phyloP scores from a whole-genome alignment of 2,888 invertebrate species.

The Pteria penguin region DNA sequence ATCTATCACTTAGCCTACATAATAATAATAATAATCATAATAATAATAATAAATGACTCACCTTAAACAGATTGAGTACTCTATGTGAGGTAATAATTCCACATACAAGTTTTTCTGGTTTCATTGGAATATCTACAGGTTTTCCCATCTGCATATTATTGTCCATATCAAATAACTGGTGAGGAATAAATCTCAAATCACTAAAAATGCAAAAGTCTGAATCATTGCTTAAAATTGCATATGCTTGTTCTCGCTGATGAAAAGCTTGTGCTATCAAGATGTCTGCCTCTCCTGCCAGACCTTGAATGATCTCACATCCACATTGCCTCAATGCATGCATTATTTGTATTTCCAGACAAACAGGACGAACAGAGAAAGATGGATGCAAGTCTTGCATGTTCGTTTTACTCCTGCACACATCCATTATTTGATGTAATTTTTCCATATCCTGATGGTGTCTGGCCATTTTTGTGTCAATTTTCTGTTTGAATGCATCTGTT shows the following conservation, averaged over 20 bases:
- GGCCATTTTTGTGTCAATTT: constrained; percentile 72
- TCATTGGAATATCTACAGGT: constrained; percentile 56
- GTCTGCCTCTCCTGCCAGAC: constrained; percentile 74
- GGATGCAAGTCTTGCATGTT: constrained; percentile 54
- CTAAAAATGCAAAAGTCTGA: constrained; percentile 77
- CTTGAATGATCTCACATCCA: constrained; percentile 70
- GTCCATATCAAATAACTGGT: constrained; percentile 72
- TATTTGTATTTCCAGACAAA: constrained; percentile 72
- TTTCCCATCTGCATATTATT: constrained; percentile 70
- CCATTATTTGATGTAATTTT: constrained; percentile 61
- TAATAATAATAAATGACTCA: too few relatives aligned
- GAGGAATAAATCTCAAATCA: constrained; percentile 67
- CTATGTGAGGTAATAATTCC: constrained; percentile 65
- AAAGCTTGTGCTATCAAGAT: constrained; percentile 68
- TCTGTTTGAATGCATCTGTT: constrained; percentile 61
- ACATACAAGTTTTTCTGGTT: constrained; percentile 64
- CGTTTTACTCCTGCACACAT: constrained; percentile 60
- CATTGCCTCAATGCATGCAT: constrained; percentile 62
- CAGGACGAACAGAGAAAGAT: constrained; percentile 66
- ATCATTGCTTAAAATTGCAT: constrained; percentile 75
- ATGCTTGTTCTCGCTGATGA: constrained; percentile 67
- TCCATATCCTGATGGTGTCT: constrained; percentile 67
- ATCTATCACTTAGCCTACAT: too few relatives aligned
- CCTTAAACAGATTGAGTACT: constrained; percentile 64
- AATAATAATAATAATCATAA: too few relatives aligned